These are phyloP conservation scores for Diglossa brunneiventris DNA, from an alignment of 2,113 vertebrate species.

Conservation along the genomic window DNA sequence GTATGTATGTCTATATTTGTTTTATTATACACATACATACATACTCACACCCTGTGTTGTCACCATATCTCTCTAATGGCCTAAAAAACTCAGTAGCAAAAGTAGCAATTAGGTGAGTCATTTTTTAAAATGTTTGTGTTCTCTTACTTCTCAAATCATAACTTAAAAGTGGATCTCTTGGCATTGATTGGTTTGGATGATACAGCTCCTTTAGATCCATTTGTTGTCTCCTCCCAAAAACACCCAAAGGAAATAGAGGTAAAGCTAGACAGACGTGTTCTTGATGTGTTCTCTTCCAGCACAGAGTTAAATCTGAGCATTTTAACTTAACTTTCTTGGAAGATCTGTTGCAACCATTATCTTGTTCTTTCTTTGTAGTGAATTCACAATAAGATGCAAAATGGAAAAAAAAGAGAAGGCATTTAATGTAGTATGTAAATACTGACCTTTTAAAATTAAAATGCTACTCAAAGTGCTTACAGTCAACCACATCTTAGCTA, in stretches of 20 bases:
- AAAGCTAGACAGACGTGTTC: background rate
- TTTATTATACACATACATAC: constrained; percentile 28
- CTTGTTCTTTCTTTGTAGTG: constrained; percentile 77
- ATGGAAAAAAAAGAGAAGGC: background rate
- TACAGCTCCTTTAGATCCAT: background rate
- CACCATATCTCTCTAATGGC: background rate
- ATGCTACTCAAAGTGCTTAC: constrained; percentile 60
- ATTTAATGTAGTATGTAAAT: constrained; percentile 71
- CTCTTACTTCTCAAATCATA: background rate
- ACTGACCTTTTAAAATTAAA: constrained; percentile 73
- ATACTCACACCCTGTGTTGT: background rate
- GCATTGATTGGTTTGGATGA: background rate
- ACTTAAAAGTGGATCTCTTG: background rate
- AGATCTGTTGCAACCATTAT: constrained; percentile 94
- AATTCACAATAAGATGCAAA: constrained; percentile 62
- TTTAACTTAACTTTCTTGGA: constrained; percentile 49
- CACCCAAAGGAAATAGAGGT: constrained; percentile 32
- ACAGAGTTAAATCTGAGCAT: constrained; percentile 3
- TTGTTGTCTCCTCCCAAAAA: constrained; percentile 4
- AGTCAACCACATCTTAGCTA: constrained; percentile 68
- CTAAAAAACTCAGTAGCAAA: background rate
- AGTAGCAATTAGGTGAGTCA: constrained; percentile 26
- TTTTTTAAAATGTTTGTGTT: background rate
- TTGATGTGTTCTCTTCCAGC: constrained; percentile 18
- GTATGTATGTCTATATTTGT: constrained; percentile 16